phyloP scores from a whole-genome alignment of 1,140 invertebrate species.

The Saccostrea cuccullata region DNA sequence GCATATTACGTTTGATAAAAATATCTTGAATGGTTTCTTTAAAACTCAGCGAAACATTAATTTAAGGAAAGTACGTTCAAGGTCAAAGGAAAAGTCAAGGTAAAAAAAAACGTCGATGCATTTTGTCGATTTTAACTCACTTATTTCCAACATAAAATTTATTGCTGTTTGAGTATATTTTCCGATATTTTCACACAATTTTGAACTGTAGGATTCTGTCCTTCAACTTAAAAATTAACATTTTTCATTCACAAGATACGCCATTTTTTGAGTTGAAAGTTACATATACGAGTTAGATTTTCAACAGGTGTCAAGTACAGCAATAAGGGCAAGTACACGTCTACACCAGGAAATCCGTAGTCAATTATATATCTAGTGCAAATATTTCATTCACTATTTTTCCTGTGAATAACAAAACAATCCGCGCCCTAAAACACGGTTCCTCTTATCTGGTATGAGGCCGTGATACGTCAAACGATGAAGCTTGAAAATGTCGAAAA shows the following conservation, averaged over 20 bases:
- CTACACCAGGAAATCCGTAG: neutral
- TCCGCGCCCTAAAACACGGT: conserved; percentile 21
- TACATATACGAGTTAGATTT: neutral
- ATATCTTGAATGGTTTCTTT: no score
- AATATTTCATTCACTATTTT: conserved; percentile 29
- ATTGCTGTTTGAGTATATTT: no score
- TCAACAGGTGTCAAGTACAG: neutral
- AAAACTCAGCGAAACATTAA: no score
- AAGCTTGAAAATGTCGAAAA: neutral
- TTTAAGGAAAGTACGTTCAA: no score
- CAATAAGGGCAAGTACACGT: neutral
- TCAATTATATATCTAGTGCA: neutral
- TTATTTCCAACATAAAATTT: no score
- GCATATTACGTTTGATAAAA: no score
- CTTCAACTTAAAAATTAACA: no score
- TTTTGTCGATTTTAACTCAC: neutral
- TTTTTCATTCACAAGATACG: no score
- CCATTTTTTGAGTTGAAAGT: no score
- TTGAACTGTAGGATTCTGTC: neutral
- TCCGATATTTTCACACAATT: no score
- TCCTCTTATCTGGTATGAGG: neutral
- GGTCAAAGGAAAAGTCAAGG: no score
- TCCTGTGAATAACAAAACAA: conserved; percentile 1
- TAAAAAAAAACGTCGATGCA: no score
- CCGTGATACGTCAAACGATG: neutral